These are phyloP conservation scores for Penelope pileata DNA, from an alignment of 2,113 vertebrate genomes.

Conservation along the genomic window DNA sequence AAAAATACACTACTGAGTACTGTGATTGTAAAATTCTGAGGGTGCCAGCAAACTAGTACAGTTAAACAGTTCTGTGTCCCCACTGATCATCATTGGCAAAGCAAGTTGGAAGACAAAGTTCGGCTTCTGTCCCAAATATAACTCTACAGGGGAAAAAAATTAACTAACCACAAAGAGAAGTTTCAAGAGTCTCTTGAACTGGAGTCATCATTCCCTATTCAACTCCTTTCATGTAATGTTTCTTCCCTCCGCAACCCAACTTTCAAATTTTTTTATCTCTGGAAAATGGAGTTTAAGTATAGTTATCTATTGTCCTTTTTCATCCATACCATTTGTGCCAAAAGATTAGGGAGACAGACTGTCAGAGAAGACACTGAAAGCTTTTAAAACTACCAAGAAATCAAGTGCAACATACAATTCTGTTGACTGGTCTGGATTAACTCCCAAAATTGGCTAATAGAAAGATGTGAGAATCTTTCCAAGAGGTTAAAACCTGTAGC, in stretches of 20 bases:
- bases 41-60: neutral
- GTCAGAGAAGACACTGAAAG: neutral
- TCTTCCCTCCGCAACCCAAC: neutral
- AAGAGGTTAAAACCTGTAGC: conserved; percentile 49
- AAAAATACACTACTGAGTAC: neutral
- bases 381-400: conserved; percentile 31
- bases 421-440: conserved; percentile 35
- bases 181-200: conserved; percentile 19
- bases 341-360: neutral
- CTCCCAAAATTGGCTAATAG: conserved; percentile 4
- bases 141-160: neutral
- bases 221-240: neutral
- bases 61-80: neutral
- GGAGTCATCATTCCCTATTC: neutral
- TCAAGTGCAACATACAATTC: neutral
- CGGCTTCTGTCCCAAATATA: neutral
- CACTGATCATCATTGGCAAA: neutral
- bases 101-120: conserved; percentile 11
- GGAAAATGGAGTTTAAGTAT: neutral
- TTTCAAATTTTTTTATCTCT: neutral
- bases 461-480: conserved; percentile 34
- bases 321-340: conserved; percentile 23
- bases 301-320: conserved; percentile 17
- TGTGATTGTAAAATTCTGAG: neutral
- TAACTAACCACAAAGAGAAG: conserved; percentile 10